Base-by-base conservation (phyloP, 2,797 vertebrate genomes). In the Gorsachius magnificus region DNA sequence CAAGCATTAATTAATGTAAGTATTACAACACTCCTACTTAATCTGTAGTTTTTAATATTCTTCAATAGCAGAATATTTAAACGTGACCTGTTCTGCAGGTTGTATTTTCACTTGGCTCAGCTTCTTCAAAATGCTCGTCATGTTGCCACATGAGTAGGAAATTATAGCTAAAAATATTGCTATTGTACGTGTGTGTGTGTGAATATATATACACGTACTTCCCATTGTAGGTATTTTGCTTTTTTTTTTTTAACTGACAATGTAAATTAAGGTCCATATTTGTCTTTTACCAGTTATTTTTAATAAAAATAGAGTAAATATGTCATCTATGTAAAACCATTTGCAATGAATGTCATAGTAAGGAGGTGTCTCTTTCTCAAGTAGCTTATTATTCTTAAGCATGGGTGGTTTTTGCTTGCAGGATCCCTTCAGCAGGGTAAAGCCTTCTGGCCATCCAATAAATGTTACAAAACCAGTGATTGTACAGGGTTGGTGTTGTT, bases 1-100 rank as follows among this genome's bases (percentile, higher is more conserved):
- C 93, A 95, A 82, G 95, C 88, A 7, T 96, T 97, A 97, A 97
- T 97, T 97, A 97, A 95, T 28, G 78, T 64, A 88, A 75, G 66
- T 86, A 85, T 97, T 97, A 92, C 96, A 95, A 97, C 95, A 97
- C 92, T 89, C 91, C 95, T 94, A 45, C 92, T 97, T 97, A 96
- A 96, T 96, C 92, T 96, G 96, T 81, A 94, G 86, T n/a, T 97
- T 96, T 96, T 97, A 97, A 97, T 97, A 97, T 96, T 96, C 93
- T 97, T 95, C 96, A 95, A 95, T 95, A 95, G 91, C 89, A 97
- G 90, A 96, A 95, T 95, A 93, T 93, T 97, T 95, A 96, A 96
- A 97, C 22, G 36, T 96, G 96, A 97, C 97, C 96, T 97, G 97
- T 96, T 97, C 97, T 96, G 71, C 97, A 95, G 91, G 97, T 97